A percentile compares a stretch with the other conserved stretches of the same genome.
phyloP scores from a whole-genome alignment of 2,797 vertebrate genomes.

The Taenioides sp. region DNA sequence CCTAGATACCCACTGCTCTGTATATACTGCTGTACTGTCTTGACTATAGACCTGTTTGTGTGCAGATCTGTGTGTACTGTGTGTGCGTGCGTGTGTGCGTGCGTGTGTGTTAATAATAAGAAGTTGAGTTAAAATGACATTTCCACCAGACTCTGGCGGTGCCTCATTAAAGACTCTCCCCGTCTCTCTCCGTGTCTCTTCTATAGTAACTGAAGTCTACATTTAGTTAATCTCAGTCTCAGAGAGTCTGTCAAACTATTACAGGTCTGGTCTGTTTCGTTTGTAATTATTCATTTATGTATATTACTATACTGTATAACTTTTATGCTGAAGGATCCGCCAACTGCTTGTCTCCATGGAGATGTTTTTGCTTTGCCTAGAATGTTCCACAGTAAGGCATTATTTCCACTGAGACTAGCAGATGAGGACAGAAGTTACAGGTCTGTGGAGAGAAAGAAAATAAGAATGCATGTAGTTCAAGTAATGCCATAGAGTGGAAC shows the following conservation, averaged over 20 bases:
- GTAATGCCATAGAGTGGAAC: too few relatives aligned
- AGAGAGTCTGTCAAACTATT: not conserved
- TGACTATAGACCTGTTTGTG: too few relatives aligned
- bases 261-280: slow-evolving; percentile 11
- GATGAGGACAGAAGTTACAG: too few relatives aligned
- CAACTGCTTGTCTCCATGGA: not conserved
- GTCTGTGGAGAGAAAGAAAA: too few relatives aligned
- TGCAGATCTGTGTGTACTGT: not conserved
- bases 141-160: slow-evolving; percentile 39
- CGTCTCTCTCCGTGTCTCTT: slow-evolving; percentile 30
- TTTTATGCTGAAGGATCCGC: not conserved
- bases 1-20: slow-evolving; percentile 3
- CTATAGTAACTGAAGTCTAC: slow-evolving; percentile 10
- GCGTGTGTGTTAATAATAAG: slow-evolving; percentile 47
- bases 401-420: not conserved
- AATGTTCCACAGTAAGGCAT: not conserved
- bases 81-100: not conserved
- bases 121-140: slow-evolving; percentile 41
- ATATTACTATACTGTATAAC: not conserved
- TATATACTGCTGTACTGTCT: not conserved
- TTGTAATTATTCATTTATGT: not conserved
- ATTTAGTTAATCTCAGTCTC: slow-evolving; percentile 11
- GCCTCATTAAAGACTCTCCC: slow-evolving; percentile 65
- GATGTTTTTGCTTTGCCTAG: not conserved
- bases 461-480: too few relatives aligned